These are phyloP conservation scores for Polydrusus pterygomalis DNA, from an alignment of 2,888 invertebrate species.

Conservation along the genomic window DNA sequence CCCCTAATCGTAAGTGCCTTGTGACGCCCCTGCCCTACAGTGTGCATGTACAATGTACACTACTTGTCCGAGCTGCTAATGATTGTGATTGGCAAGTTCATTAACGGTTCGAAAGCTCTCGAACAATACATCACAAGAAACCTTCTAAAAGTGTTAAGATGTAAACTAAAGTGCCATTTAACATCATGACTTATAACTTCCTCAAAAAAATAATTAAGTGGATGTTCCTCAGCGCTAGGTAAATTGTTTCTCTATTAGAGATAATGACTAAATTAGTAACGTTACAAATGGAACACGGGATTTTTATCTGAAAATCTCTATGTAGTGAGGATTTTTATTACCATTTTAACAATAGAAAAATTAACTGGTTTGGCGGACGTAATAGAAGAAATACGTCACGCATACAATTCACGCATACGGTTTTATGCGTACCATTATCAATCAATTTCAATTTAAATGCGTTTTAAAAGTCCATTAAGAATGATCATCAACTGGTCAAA, in stretches of 20 bases:
- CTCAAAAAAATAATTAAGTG: slow-evolving; percentile 49
- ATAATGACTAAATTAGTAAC: slow-evolving; percentile 55
- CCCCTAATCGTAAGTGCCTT: too few species aligned
- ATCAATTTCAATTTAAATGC: slow-evolving; percentile 10
- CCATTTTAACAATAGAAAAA: slow-evolving; percentile 54
- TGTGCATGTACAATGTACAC: too few species aligned
- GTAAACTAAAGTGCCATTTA: slow-evolving; percentile 47
- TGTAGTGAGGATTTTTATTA: slow-evolving; percentile 51
- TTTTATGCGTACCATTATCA: slow-evolving; percentile 21
- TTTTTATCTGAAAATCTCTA: slow-evolving; percentile 45
- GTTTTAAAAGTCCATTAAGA: too few species aligned
- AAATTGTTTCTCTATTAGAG: slow-evolving; percentile 55
- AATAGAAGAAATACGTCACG: slow-evolving; percentile 35
- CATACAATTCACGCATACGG: slow-evolving; percentile 32
- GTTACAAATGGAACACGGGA: slow-evolving; percentile 52
- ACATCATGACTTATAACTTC: slow-evolving; percentile 51
- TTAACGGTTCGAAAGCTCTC: slow-evolving; percentile 22
- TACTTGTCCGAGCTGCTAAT: neutral
- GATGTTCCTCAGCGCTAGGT: slow-evolving; percentile 42
- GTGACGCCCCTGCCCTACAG: too few species aligned
- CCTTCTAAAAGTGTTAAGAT: slow-evolving; percentile 29
- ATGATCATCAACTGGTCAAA: too few species aligned
- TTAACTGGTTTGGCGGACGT: slow-evolving; percentile 41
- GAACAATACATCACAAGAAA: slow-evolving; percentile 36
- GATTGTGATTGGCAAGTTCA: slow-evolving; percentile 23